Percentiles rank a stretch among this genome's conserved stretches.
Evolutionary conservation across 2,888 invertebrate species (phyloP).

Genomic region (Quadriops clusia): DNA sequence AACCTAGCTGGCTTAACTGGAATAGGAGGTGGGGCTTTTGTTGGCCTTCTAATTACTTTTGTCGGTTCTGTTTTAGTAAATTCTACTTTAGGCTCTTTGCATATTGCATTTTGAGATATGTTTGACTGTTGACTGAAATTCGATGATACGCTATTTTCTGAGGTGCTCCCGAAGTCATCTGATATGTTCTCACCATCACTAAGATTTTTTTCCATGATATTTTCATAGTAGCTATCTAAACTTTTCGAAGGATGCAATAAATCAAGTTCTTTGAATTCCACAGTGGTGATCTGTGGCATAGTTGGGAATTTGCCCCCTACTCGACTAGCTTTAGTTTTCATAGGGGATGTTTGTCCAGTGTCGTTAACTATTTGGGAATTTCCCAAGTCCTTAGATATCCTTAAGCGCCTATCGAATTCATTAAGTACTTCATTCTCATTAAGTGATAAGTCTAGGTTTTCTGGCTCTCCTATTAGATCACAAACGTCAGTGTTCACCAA

Average conservation of each 20-base stretch:
- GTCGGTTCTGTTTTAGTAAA: conserved; percentile 19
- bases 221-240: conserved; percentile 33
- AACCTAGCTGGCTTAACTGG: conserved; percentile 45
- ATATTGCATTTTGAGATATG: conserved; percentile 24
- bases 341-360: conserved; percentile 4
- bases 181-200: conserved; percentile 28
- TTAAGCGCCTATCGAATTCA: conserved; percentile 29
- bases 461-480: conserved; percentile 12
- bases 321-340: conserved; percentile 20
- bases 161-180: conserved; percentile 19
- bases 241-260: conserved; percentile 28
- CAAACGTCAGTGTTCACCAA: conserved; percentile 45
- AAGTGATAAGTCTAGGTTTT: conserved; percentile 29
- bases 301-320: conserved; percentile 5
- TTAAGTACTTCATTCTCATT: conserved; percentile 34
- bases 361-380: conserved; percentile 6
- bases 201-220: conserved; percentile 30
- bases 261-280: conserved; percentile 8
- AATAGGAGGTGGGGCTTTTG: conserved; percentile 51
- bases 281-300: conserved; percentile 6
- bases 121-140: conserved; percentile 4
- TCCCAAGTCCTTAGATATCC: conserved; percentile 21
- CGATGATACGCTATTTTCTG: neutral
- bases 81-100: conserved; percentile 9
- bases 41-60: conserved; percentile 32